Conservation (phyloP, 2,797 vertebrate species). For the Taenioides sp. region DNA sequence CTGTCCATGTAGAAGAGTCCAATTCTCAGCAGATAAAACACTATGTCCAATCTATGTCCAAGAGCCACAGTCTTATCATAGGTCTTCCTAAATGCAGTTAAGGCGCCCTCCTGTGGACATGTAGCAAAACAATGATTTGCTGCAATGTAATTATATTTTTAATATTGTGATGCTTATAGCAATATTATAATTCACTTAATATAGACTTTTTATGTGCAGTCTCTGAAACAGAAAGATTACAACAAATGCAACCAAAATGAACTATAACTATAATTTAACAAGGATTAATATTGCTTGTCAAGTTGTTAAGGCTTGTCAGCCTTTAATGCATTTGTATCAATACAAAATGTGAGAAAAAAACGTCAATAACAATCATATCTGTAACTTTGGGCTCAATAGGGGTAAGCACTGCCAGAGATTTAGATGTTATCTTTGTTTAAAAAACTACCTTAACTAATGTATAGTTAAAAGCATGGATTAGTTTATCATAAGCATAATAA, state of each 20-base stretch:
- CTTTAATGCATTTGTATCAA: background rate
- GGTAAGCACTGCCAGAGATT: background rate
- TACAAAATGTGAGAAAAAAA: background rate
- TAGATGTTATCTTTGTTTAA: too few relatives aligned
- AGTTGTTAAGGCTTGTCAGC: too few relatives aligned
- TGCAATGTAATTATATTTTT: background rate
- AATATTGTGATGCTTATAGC: too few relatives aligned
- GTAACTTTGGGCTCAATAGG: background rate
- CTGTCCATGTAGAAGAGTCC: conserved; percentile 99
- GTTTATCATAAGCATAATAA: background rate
- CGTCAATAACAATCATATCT: background rate
- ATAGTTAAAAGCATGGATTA: background rate
- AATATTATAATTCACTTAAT: background rate
- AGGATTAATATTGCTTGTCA: background rate
- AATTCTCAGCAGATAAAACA: conserved; percentile 95
- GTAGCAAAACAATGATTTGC: background rate
- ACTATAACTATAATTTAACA: background rate
- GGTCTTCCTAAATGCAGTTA: conserved; percentile 95
- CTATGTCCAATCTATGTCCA: conserved; percentile 94
- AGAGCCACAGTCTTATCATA: conserved; percentile 97
- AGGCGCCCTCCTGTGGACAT: conserved; percentile 85
- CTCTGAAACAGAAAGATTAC: background rate
- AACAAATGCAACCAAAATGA: background rate
- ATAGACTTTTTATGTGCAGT: background rate
- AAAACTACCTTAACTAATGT: background rate